phyloP scores from a whole-genome alignment of 92 coral and sea anemone species.

The Metridium senile region DNA sequence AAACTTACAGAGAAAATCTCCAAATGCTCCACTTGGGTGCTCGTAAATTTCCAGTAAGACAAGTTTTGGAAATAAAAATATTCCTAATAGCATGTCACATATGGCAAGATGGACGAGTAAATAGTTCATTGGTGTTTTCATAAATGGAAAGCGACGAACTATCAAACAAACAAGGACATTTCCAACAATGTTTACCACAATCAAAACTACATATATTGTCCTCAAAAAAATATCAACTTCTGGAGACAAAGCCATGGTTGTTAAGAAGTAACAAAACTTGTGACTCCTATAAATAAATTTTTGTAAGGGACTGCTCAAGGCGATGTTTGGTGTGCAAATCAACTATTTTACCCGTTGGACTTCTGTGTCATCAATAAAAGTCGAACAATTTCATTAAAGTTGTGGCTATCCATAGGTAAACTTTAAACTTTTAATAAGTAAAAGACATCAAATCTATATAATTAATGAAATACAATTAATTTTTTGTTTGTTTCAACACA shows the following conservation, averaged over 20 bases:
- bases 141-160: conserved; percentile 37
- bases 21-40: conserved; percentile 49
- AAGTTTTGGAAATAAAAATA: conserved; percentile 38
- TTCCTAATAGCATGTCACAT: conserved; percentile 49
- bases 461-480: too few relatives aligned
- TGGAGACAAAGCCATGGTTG: not conserved
- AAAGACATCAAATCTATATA: too few relatives aligned
- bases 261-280: too few relatives aligned
- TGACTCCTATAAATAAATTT: too few relatives aligned
- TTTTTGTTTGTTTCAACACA: too few relatives aligned
- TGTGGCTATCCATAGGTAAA: too few relatives aligned
- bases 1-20: conserved; percentile 51
- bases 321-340: too few relatives aligned
- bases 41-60: conserved; percentile 33
- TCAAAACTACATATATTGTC: conserved; percentile 25
- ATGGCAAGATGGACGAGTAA: conserved; percentile 54
- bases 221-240: conserved; percentile 30
- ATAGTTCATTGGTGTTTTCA: conserved; percentile 72
- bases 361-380: too few relatives aligned
- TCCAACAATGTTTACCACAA: conserved; percentile 41
- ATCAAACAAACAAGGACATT: conserved; percentile 47
- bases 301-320: too few relatives aligned
- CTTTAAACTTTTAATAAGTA: too few relatives aligned
- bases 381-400: too few relatives aligned
- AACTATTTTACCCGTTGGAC: too few relatives aligned